Evolutionary conservation across 2,113 vertebrate species (phyloP).

Genomic region (Leucoraja erinaceus): DNA sequence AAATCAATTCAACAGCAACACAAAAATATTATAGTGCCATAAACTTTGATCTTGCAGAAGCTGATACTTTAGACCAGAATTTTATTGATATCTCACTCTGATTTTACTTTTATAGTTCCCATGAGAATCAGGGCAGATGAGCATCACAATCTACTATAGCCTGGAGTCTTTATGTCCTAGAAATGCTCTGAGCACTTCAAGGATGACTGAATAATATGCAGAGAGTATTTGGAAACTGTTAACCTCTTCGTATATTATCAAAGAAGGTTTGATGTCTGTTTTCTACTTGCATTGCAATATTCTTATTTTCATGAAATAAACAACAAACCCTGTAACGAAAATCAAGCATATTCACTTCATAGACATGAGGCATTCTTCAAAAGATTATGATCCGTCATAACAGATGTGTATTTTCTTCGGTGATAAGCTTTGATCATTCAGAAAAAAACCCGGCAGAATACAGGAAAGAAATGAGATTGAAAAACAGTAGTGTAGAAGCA

Average conservation of each 20-base stretch:
- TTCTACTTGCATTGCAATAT: neutral
- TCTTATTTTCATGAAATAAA: too few relatives aligned
- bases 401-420: neutral
- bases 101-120: neutral
- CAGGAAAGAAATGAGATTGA: neutral
- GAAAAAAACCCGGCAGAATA: neutral
- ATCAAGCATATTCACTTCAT: neutral
- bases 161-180: neutral
- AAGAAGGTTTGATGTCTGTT: neutral
- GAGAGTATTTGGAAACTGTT: neutral
- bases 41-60: neutral
- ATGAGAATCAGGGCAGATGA: slow-evolving; percentile 9
- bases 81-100: slow-evolving; percentile 24
- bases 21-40: neutral
- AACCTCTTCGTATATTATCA: neutral
- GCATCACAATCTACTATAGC: neutral
- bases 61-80: neutral
- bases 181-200: neutral
- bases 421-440: neutral
- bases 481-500: neutral
- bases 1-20: slow-evolving; percentile 14
- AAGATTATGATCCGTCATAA: neutral
- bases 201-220: neutral
- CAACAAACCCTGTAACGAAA: neutral
- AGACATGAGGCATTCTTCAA: neutral